Evolutionary conservation across 2,888 invertebrate genomes (phyloP), one percentile per base, ranked within the genome.

Genomic region (Scelioninae gen. 1): DNA sequence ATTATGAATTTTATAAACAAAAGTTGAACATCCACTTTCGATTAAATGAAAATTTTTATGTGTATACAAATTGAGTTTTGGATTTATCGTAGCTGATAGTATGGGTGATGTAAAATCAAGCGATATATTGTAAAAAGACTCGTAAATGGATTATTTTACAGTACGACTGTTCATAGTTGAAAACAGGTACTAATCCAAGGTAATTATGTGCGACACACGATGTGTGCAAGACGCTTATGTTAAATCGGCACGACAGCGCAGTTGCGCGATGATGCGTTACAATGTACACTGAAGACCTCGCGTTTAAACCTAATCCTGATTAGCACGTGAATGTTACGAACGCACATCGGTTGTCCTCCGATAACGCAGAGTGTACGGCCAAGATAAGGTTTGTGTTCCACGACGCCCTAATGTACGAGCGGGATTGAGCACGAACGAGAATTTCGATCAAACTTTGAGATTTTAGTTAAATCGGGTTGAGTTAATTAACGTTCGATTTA

Each of bases 241-340:
- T 75, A 29, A 51, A 68, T 34, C 51, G 31, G 29, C 34, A 60
- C 15, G 53, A 34, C 34, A 45, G 38, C 68, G 58, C 80, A 55
- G 58, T 49, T 60, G 78, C 63, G 34, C 83, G 76, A 78, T 79
- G 82, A 84, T 80, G 85, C 58, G 74, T 56, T 51, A 34, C 53
- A 62, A 29, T 45, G 78, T 74, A 68, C 69, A 80, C 85, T 85
- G 81, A 85, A 87, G 84, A 85, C 84, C 78, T 83, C 53, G 75
- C 76, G 72, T 74, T 80, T 69, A 82, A 85, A 72, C 81, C 85
- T 89, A 88, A 89, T 89, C 88, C 88, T 86, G 89, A 88, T 89
- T 89, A 89, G 88, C 85, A 85, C 85, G 85, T 56, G 84, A 86
- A 85, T 87, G 89, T 87, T 85, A 77, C 86, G 69, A 75, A 81